These are phyloP conservation scores for Dolichotis patagonum DNA, from an alignment of 2,113 vertebrate species.

Conservation along the genomic window DNA sequence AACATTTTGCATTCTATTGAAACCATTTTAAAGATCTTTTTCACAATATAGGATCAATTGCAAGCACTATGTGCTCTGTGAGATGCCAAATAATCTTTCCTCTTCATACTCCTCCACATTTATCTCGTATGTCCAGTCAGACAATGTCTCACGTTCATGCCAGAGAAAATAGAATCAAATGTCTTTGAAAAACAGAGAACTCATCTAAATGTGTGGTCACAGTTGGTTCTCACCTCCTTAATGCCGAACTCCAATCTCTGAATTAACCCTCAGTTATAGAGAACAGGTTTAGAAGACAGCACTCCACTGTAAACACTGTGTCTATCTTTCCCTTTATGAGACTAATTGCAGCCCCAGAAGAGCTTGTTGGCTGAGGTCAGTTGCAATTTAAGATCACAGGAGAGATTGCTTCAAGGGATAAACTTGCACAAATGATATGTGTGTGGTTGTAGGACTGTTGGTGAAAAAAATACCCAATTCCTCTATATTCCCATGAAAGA, in stretches of 20 bases:
- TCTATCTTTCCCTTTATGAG: neutral
- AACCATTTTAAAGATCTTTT: constrained; percentile 1
- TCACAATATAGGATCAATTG: neutral
- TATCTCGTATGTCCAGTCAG: neutral
- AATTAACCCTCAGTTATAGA: neutral
- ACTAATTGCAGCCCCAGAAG: neutral
- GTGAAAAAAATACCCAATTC: neutral
- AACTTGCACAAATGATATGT: neutral
- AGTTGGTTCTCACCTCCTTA: no score
- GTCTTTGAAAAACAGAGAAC: rapidly evolving
- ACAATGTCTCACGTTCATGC: neutral
- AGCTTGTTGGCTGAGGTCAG: neutral
- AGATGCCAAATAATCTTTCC: neutral
- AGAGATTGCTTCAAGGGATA: neutral
- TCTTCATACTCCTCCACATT: neutral
- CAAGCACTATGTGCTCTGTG: neutral
- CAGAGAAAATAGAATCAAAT: neutral
- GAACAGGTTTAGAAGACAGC: neutral
- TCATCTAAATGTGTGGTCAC: neutral
- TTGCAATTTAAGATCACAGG: neutral
- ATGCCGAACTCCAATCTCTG: neutral
- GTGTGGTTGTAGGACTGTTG: rapidly evolving
- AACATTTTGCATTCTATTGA: neutral
- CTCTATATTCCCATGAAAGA: neutral
- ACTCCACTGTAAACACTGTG: rapidly evolving